These are phyloP conservation scores for Dichetophora obliterata DNA, from an alignment of 2,888 invertebrate species.

Conservation along the genomic window DNA sequence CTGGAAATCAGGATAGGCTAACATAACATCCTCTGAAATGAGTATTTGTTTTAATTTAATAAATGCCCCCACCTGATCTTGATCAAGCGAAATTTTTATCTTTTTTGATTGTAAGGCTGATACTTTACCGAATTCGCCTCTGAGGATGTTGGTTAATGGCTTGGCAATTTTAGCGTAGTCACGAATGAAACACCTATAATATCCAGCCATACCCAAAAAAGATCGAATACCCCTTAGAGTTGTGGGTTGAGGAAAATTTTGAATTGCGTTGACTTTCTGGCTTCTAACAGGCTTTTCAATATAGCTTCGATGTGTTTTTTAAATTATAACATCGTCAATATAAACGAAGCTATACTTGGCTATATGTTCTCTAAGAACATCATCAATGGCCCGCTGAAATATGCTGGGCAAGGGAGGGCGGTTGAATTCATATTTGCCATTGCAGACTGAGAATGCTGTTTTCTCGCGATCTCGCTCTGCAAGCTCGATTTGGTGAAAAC, in stretches of 20 bases:
- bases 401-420: neutral
- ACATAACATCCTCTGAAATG: conserved; percentile 20
- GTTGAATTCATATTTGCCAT: neutral
- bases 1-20: conserved; percentile 17
- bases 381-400: neutral
- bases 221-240: conserved; percentile 16
- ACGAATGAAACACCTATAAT: neutral
- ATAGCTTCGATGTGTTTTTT: neutral
- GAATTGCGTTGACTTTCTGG: neutral
- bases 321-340: conserved; percentile 7
- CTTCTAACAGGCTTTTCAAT: conserved; percentile 8
- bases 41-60: conserved; percentile 20
- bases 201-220: conserved; percentile 26
- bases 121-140: conserved; percentile 23
- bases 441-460: no score
- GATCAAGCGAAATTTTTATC: conserved; percentile 13
- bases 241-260: no score
- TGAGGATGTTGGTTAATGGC: conserved; percentile 17
- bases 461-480: neutral
- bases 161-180: conserved; percentile 5
- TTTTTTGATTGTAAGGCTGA: neutral
- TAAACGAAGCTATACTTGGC: conserved; percentile 16
- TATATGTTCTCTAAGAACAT: conserved; percentile 9
- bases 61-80: conserved; percentile 18
- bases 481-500: neutral